Evolutionary conservation across 1,140 invertebrate species (phyloP), one percentile per base, ranked within the genome.

Genomic region (Penaeus indicus): DNA sequence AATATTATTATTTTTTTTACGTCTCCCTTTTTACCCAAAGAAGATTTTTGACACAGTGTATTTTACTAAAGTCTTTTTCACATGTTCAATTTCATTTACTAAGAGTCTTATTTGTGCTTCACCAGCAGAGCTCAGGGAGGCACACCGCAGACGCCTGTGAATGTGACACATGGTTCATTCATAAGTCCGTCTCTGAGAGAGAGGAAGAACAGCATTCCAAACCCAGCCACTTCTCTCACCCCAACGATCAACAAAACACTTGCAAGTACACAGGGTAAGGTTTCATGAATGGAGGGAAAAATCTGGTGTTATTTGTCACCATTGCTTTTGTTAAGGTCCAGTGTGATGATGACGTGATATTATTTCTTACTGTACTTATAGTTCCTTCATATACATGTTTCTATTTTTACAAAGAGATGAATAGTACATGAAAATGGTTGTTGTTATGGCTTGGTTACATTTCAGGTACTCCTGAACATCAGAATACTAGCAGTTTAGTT

Each of bases 381-480:
- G 38, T 42, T 42, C 38, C 38, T 42, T 3, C 5, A 8, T 42
- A 42, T 4, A 42, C 38, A 42, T 42, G 7, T 42, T 42, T 42
- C 5, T 4, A 42, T 42, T 42, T 42, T 42, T 42, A 42, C 38
- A 42, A 42, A 7, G 3, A 42, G 7, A 42, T 42, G 38, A 42
- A 42, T 42, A 8, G 38, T 21, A 47, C 54, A 13, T 80, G 38
- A 25, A 80, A 54, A 60, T 11, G 25, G 16, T 25, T 16, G 22
- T 25, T 13, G 38, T 79, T 79, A 47, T 10, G 11, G 2, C 18
- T 38, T 79, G 25, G 25, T n/a, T 42, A 22, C 64, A 47, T 86
- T 83, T 77, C 86, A 88, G 86, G 60, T 21, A 72, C 86, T 42
- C 78, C 85, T 72, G 8, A 27, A 38, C 25, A 25, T n/a, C 47